A percentile compares a stretch with the other conserved stretches of the same genome.
Evolutionary conservation across 37 sponge, comb jelly and placozoan genomes (phyloP).

Genomic region (Agelas oroides): DNA sequence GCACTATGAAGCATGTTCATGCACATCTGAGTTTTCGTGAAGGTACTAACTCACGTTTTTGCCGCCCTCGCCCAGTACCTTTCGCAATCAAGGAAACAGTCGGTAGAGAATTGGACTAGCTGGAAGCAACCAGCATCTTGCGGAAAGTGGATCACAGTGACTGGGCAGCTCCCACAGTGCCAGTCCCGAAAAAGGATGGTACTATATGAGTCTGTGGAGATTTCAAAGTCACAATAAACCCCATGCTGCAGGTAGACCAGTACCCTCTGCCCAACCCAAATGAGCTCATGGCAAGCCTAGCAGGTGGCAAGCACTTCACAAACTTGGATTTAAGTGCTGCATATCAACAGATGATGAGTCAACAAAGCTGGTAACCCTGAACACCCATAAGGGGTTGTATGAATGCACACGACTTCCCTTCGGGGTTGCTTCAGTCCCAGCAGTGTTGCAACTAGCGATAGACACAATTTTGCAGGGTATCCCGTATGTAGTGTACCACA

Average conservation of each 20-base stretch:
- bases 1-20: slow-evolving; percentile 15
- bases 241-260: slow-evolving; percentile 34
- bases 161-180: slow-evolving; percentile 69
- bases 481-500: slow-evolving; percentile 22
- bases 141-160: slow-evolving; percentile 34
- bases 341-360: slow-evolving; percentile 52
- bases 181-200: slow-evolving; percentile 55
- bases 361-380: slow-evolving; percentile 23
- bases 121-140: slow-evolving; percentile 43
- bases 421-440: slow-evolving; percentile 40
- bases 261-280: slow-evolving; percentile 54
- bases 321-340: slow-evolving; percentile 55
- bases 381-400: slow-evolving; percentile 63
- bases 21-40: slow-evolving; percentile 12
- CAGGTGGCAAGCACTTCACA: slow-evolving; percentile 53
- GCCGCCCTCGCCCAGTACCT: slow-evolving; percentile 23
- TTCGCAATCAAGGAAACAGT: slow-evolving; percentile 22
- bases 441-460: slow-evolving; percentile 13
- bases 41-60: slow-evolving; percentile 19
- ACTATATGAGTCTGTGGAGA: slow-evolving; percentile 56
- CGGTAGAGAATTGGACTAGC: slow-evolving; percentile 7
- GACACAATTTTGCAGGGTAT: slow-evolving; percentile 34
- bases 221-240: slow-evolving; percentile 59
- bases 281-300: slow-evolving; percentile 40
- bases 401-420: slow-evolving; percentile 26